These are phyloP conservation scores for Callorhinus ursinus DNA, from an alignment of 2,113 vertebrate species.

Conservation along the genomic window DNA sequence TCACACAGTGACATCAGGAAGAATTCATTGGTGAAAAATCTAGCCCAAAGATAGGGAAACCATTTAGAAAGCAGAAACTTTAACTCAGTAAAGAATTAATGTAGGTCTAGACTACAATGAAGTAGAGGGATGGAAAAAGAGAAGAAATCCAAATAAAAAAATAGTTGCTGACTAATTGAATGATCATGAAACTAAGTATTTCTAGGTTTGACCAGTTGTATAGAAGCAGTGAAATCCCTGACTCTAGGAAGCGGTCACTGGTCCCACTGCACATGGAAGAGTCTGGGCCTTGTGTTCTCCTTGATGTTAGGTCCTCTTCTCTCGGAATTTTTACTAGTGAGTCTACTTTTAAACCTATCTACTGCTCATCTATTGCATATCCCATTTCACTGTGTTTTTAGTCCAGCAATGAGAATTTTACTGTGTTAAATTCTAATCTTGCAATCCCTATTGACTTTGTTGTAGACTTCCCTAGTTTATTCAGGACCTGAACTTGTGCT, in stretches of 20 bases:
- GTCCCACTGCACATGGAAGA: background rate
- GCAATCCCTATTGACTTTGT: background rate
- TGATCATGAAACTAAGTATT: background rate
- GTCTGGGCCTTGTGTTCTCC: background rate
- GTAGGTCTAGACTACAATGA: background rate
- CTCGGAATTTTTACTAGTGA: background rate
- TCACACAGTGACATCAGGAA: background rate
- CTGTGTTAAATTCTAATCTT: background rate
- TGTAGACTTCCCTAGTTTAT: background rate
- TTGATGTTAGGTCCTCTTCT: background rate
- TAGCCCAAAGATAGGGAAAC: background rate
- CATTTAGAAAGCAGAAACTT: background rate
- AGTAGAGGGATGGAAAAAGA: background rate
- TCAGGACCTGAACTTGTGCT: background rate
- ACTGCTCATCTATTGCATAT: background rate
- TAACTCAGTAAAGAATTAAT: background rate
- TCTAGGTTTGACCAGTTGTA: background rate
- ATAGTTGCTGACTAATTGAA: background rate
- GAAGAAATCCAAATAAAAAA: background rate
- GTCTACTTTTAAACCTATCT: background rate
- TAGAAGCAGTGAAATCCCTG: background rate
- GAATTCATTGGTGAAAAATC: background rate
- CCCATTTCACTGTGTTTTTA: background rate
- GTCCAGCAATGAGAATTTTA: background rate
- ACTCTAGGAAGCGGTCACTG: background rate